A percentile compares a stretch with the other conserved stretches of the same genome.
These are phyloP conservation scores for Triplophysa rosa DNA, from an alignment of 2,113 vertebrate genomes.

Conservation along the genomic window DNA sequence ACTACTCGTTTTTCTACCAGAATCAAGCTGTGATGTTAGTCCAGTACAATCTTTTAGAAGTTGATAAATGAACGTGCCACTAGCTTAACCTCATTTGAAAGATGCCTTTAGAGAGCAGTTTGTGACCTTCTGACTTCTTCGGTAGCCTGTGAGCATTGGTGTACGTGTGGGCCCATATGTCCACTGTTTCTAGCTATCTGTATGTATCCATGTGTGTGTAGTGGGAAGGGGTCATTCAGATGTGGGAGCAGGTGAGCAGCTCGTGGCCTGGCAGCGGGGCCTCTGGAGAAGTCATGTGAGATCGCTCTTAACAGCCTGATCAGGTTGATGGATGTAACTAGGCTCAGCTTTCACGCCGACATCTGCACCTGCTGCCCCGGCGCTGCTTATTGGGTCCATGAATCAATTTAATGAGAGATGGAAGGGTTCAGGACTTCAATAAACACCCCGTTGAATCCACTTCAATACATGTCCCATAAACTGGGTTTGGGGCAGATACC, in stretches of 20 bases:
- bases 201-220: background rate
- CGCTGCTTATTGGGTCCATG: constrained; percentile 74
- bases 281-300: constrained; percentile 49
- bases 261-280: constrained; percentile 46
- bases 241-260: constrained; percentile 60
- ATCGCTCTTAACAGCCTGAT: constrained; percentile 64
- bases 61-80: constrained; percentile 24
- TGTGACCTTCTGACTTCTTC: background rate
- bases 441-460: constrained; percentile 67
- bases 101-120: constrained; percentile 1
- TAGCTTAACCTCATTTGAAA: constrained; percentile 32
- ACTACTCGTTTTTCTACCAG: background rate
- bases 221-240: constrained; percentile 23
- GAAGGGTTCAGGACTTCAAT: constrained; percentile 72
- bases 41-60: background rate
- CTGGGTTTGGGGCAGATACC: constrained; percentile 1
- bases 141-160: background rate
- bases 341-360: constrained; percentile 54
- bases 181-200: background rate
- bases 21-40: background rate
- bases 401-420: constrained; percentile 76
- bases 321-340: constrained; percentile 70
- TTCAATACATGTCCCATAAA: constrained; percentile 46
- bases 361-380: constrained; percentile 67
- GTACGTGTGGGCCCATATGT: background rate